Base-by-base conservation (phyloP, 2,888 invertebrate genomes). In the Teinopalpus imperialis region DNA sequence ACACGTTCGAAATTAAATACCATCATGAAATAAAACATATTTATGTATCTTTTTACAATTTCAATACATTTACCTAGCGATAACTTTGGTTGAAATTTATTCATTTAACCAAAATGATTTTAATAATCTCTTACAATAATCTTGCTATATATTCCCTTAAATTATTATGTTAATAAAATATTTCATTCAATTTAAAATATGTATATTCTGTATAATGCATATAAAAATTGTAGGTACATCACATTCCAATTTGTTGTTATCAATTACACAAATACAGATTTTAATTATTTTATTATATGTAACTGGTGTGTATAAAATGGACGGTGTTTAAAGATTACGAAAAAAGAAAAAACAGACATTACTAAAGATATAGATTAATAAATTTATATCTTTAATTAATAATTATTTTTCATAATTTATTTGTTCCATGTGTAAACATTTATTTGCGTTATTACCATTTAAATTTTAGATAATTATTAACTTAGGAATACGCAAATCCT, bases 81-180 rank as follows among this genome's bases (percentile, higher is more conserved):
- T 76, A 77, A 73, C 79, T 79, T 79, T 79, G 79, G 78, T 72
- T 66, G 66, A 66, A 63, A 60, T 55, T 39, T 51, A 49, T 58
- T 23, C 57, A 57, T 60, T 50, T 44, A 49, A 56, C 53, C 56
- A 52, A 56, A 53, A 37, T 26, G 30, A 44, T 54, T 52, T 20
- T 42, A 13, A 18, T 13, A 34, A 37, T 16, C 10, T 10, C 12
- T 13, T 4, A 3, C 7, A 2, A 24, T 3, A 18, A 13, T 9
- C 23, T 30, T 30, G 6, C 6, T 18, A 20, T 9, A 31, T 4
- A 32, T 24, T 32, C n/a, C 21, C 14, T 40, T 32, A 27, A 27
- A 7, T 37, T 4, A 30, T 5, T 30, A 30, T 2, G 14, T 5
- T 30, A 30, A 29, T 29, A 13, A 2, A n/a, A 14, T 7, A 30